A percentile compares a stretch with the other conserved stretches of the same genome.
These are phyloP conservation scores for Antidorcas marsupialis DNA, from an alignment of 2,113 vertebrate species.

Conservation along the genomic window DNA sequence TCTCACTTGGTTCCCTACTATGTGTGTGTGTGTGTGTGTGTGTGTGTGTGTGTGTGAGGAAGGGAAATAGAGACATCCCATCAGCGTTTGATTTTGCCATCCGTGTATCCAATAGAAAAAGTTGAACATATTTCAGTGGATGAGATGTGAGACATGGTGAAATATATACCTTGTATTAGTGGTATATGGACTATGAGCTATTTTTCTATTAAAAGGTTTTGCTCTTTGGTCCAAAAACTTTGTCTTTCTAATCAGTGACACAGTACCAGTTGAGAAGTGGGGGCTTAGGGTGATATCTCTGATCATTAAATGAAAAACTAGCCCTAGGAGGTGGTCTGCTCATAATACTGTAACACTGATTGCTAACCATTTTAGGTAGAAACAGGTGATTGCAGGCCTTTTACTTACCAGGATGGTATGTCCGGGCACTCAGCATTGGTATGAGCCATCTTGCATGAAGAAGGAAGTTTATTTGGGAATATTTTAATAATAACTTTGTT, in stretches of 20 bases:
- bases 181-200: background rate
- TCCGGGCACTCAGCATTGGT: background rate
- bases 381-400: background rate
- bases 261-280: background rate
- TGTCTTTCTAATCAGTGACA: background rate
- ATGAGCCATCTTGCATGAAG: background rate
- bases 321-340: background rate
- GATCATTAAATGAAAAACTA: background rate
- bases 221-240: background rate
- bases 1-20: background rate
- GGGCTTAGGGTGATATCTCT: background rate
- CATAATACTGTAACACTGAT: background rate
- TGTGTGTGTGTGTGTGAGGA: background rate
- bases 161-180: background rate
- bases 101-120: background rate
- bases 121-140: background rate
- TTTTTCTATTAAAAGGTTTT: background rate
- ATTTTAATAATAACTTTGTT: background rate
- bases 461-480: background rate
- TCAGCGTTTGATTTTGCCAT: background rate
- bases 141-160: background rate
- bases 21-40: background rate
- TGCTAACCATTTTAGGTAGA: background rate
- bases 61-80: background rate
- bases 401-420: background rate